Conservation (phyloP, 1,140 invertebrate genomes). For the Heterodera schachtii region DNA sequence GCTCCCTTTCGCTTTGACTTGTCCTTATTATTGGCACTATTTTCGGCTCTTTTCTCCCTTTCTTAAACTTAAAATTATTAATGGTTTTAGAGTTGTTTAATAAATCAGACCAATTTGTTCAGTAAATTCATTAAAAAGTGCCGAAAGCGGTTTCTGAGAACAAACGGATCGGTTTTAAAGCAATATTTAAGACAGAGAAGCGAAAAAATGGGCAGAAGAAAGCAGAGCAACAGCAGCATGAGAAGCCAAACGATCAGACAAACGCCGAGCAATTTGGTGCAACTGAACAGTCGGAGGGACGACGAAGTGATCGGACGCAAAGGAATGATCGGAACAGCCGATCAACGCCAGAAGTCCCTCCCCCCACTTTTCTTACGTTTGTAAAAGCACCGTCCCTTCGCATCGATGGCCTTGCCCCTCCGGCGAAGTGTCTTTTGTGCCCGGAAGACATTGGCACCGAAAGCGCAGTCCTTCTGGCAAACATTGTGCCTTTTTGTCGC, state of each 20-base stretch:
- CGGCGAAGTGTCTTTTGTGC: slow-evolving; percentile 36
- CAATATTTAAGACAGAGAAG: slow-evolving; percentile 30
- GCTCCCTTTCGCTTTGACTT: not conserved
- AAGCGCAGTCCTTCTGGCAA: slow-evolving; percentile 43
- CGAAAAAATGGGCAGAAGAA: slow-evolving; percentile 18
- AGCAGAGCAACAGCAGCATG: slow-evolving; percentile 43
- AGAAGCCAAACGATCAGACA: slow-evolving; percentile 53
- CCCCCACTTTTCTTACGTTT: not conserved
- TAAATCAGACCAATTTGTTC: not conserved
- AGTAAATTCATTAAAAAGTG: not conserved
- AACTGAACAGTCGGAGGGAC: slow-evolving; percentile 35
- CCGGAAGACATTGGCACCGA: slow-evolving; percentile 47
- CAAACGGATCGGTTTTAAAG: not conserved
- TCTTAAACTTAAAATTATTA: not conserved
- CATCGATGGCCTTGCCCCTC: slow-evolving; percentile 32
- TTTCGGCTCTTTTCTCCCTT: not conserved
- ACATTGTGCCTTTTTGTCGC: slow-evolving; percentile 50
- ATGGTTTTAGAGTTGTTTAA: not conserved
- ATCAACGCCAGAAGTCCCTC: too few relatives aligned
- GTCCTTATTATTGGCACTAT: not conserved
- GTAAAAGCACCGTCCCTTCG: slow-evolving; percentile 25
- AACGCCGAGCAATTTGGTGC: slow-evolving; percentile 47
- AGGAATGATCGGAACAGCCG: not conserved
- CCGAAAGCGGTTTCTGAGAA: not conserved
- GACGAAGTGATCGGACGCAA: not conserved